Evolutionary conservation across 2,797 vertebrate species (phyloP), one percentile per base, ranked within the genome.

Genomic region (Oreonectes daqikongensis): DNA sequence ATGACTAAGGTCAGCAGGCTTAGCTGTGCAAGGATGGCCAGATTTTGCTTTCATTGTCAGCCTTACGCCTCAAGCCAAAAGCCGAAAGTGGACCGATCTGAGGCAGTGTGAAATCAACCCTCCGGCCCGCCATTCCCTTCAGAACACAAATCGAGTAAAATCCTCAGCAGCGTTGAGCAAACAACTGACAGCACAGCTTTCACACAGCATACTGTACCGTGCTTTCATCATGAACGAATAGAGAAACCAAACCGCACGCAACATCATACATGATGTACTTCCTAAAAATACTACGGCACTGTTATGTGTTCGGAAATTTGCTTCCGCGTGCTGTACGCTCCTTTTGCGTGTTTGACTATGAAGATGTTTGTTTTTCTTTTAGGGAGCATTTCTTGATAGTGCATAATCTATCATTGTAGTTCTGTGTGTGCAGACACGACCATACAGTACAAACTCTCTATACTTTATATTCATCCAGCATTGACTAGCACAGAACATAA

Each of bases 71-170:
- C 2, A 20, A 73, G 79, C 74, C 55, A n/a, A 59, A 71, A 57
- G 55, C 83, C 80, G 46, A 15, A 22, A 26, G 24, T 55, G 22
- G 53, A 26, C 53, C 14, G 50, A 24, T 53, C 20, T 40, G 44
- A 72, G 15, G 82, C 85, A 82, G 74, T 74, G 79, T 81, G 82
- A 77, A 83, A 81, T 75, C 32, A 42, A 67, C 50, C 67, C 75
- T 53, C 67, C 50, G 32, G 52, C 44, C 22, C 75, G 46, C 63
- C 50, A 40, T 52, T 35, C 28, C 55, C 28, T 11, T 69, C 28
- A 75, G 35, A 61, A 72, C 69, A 69, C 57, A 79, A 18, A 77
- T 74, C 32, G 35, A n/a, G 44, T 5, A 55, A 14, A 26, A 77
- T 40, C 42, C 44, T 53, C 35, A 18, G 15, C 17, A 22, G 44